Percentiles rank a stretch among this genome's conserved stretches.
phyloP scores from a whole-genome alignment of 2,113 vertebrate genomes.

The Microcebus lehilahytsara region DNA sequence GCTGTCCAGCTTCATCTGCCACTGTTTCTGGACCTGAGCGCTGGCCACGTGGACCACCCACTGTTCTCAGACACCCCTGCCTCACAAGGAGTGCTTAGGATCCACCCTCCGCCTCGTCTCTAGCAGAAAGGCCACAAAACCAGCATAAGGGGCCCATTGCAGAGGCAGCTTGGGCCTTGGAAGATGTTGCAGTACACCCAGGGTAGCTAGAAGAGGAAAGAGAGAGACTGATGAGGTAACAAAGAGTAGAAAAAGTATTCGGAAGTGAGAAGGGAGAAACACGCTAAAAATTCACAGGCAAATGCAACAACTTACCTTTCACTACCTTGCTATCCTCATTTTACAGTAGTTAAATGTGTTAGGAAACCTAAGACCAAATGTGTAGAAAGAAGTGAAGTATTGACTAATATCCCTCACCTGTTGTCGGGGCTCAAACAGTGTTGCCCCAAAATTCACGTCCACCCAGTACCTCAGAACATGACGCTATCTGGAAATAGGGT shows the following conservation, averaged over 20 bases:
- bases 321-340: neutral
- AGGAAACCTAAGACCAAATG: neutral
- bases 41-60: accelerated
- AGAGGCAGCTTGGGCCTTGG: too few species aligned
- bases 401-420: neutral
- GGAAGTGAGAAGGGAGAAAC: neutral
- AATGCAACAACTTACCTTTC: neutral
- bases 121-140: neutral
- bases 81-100: too few species aligned
- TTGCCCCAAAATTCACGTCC: neutral
- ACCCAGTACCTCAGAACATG: neutral
- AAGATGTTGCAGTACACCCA: neutral
- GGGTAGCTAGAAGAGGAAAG: neutral
- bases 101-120: too few species aligned
- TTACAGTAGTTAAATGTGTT: neutral
- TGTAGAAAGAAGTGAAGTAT: neutral
- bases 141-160: too few species aligned
- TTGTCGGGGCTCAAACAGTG: too few species aligned
- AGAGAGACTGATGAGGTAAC: too few species aligned
- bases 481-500: neutral
- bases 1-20: neutral
- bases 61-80: neutral
- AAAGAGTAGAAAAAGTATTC: neutral
- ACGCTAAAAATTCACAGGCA: neutral
- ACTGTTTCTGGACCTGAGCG: neutral